Evolutionary conservation across 2,113 vertebrate species (phyloP).

Genomic region (Urocynchramus pylzowi): DNA sequence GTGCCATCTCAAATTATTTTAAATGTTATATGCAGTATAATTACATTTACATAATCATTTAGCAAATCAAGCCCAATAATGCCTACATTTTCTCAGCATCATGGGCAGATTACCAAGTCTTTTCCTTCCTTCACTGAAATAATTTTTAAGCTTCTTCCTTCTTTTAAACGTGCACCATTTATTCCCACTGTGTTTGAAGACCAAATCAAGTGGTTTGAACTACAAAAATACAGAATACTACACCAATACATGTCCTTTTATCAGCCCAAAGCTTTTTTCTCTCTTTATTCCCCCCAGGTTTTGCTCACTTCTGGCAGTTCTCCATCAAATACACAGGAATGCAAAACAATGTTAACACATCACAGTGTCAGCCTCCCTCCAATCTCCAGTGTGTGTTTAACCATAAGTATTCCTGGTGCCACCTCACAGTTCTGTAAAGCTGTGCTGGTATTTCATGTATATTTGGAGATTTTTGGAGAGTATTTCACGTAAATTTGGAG

Average conservation of each 20-base stretch:
- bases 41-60: slow-evolving; percentile 66
- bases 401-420: neutral
- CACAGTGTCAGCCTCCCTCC: neutral
- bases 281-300: neutral
- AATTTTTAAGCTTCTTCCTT: neutral
- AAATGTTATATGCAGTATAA: slow-evolving; percentile 44
- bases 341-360: neutral
- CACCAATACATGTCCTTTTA: neutral
- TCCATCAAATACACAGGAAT: neutral
- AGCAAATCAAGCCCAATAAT: slow-evolving; percentile 47
- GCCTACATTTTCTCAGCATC: slow-evolving; percentile 14
- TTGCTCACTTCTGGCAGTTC: neutral
- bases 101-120: slow-evolving; percentile 8
- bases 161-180: neutral
- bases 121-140: neutral
- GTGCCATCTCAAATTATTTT: slow-evolving; percentile 1
- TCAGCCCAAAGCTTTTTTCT: neutral
- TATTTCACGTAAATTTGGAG: neutral
- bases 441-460: rapidly evolving
- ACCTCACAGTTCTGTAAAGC: neutral
- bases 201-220: neutral
- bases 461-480: neutral
- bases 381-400: neutral
- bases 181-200: neutral
- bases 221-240: neutral